phyloP scores from a whole-genome alignment of 2,797 vertebrate genomes.

The Podargus strigoides region DNA sequence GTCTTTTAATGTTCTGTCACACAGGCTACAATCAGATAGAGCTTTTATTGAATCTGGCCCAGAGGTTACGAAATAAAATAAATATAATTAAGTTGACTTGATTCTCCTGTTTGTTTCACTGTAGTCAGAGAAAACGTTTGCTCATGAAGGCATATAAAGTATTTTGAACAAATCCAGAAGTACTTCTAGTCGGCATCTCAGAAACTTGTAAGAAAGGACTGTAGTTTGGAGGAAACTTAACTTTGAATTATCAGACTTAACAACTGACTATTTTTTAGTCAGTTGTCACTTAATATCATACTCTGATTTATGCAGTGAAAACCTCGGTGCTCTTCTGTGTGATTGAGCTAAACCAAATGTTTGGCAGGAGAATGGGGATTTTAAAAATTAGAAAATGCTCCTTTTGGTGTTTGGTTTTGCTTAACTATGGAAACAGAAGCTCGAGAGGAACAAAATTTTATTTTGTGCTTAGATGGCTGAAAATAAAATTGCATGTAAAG shows the following conservation, averaged over 20 bases:
- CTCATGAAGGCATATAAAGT: not conserved
- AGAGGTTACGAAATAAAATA: conserved; percentile 30
- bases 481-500: not conserved
- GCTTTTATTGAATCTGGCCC: conserved; percentile 40
- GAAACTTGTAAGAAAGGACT: not conserved
- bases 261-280: not conserved
- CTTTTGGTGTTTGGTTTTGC: conserved; percentile 25
- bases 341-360: conserved; percentile 44
- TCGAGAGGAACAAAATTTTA: conserved; percentile 12
- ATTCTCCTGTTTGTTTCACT: conserved; percentile 13
- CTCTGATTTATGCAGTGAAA: not conserved
- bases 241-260: not conserved
- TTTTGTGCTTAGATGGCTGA: not conserved
- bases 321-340: not conserved
- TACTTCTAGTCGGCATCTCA: not conserved
- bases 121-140: conserved; percentile 12
- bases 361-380: conserved; percentile 11
- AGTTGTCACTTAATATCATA: conserved; percentile 2
- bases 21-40: conserved; percentile 33
- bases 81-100: conserved; percentile 44
- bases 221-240: not conserved
- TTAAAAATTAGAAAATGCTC: conserved; percentile 43
- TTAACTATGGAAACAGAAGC: conserved; percentile 35
- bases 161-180: conserved; percentile 1
- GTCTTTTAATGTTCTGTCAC: conserved; percentile 42